Base-by-base conservation (phyloP, 2,888 invertebrate genomes). In the Calephelis perditalis region DNA sequence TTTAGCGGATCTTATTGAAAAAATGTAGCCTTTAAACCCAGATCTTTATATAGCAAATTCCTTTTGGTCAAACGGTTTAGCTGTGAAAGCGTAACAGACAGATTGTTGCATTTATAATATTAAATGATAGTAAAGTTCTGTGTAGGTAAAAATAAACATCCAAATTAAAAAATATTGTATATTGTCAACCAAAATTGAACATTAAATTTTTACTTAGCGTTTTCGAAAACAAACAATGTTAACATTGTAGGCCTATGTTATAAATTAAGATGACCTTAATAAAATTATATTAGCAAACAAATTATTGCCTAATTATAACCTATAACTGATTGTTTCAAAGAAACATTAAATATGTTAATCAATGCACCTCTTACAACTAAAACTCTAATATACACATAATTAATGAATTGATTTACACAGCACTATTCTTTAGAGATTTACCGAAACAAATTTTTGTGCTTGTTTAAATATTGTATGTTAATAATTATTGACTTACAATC, bases 181-280 rank as follows among this genome's bases (percentile, higher is more conserved):
- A 89, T 89, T 89, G 87, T 89, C 89, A 89, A 89, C 88, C 84
- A 84, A 84, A 81, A 84, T 84, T 84, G 86, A 89, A 88, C 84
- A 86, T 86, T 60, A 56, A 85, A 84, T 70, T 79, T 81, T 81
- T 73, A 76, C 84, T 83, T 86, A 86, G 75, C 78, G 82, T 74
- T 82, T 81, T 76, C 76, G 78, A 73, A 82, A 83, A 86, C 84
- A 82, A 81, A 82, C 77, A 75, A 72, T 73, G 75, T 80, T 79
- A 80, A 82, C 77, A 77, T 78, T 81, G 83, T 83, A 66, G 80
- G 81, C 84, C 83, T 77, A 77, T 65, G 67, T 73, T 76, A 75
- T 65, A 61, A 65, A 78, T 79, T 81, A 78, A 79, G 77, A 77
- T 71, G 66, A 68, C 63, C 57, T 63, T 63, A 63, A 60, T 65